These are phyloP conservation scores for Perizoma affinitatum DNA, from an alignment of 2,888 invertebrate genomes.

Conservation along the genomic window DNA sequence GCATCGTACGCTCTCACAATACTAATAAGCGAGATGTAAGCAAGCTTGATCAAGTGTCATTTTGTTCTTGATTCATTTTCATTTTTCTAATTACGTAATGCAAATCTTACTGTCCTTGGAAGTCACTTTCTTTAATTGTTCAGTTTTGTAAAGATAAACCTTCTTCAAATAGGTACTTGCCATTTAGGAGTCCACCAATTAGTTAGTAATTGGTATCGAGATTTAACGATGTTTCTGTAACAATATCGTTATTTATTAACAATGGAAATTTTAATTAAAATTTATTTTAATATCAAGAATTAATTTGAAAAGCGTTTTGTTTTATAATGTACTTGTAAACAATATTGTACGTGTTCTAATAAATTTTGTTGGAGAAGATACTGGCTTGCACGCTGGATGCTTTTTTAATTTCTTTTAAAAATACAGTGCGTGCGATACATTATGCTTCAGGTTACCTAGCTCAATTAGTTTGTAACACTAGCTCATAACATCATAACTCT, in stretches of 20 bases:
- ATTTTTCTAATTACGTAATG: slow-evolving; percentile 16
- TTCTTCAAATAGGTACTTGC: slow-evolving; percentile 13
- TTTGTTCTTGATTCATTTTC: slow-evolving; percentile 38
- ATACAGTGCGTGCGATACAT: too few species aligned
- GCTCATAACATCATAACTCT: too few species aligned
- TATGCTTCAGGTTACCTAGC: too few species aligned
- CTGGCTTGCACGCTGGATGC: too few species aligned
- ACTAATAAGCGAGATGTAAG: slow-evolving; percentile 53
- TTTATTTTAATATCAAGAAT: slow-evolving; percentile 21
- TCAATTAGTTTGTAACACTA: too few species aligned
- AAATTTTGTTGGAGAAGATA: neutral
- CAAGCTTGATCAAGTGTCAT: slow-evolving; percentile 50
- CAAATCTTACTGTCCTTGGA: slow-evolving; percentile 17
- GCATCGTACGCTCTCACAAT: slow-evolving; percentile 59
- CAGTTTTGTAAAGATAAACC: slow-evolving; percentile 14
- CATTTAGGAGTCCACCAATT: slow-evolving; percentile 25
- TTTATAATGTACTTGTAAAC: slow-evolving; percentile 15
- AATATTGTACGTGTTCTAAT: neutral
- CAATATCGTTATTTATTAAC: slow-evolving; percentile 15
- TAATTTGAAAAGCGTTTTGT: slow-evolving; percentile 21
- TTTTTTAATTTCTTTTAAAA: too few species aligned
- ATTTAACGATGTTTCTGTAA: slow-evolving; percentile 12
- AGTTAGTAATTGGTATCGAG: slow-evolving; percentile 21
- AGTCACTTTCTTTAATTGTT: slow-evolving; percentile 13
- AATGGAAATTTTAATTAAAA: slow-evolving; percentile 21